phyloP scores from a whole-genome alignment of 2,113 vertebrate species.

The Vireo altiloquus region DNA sequence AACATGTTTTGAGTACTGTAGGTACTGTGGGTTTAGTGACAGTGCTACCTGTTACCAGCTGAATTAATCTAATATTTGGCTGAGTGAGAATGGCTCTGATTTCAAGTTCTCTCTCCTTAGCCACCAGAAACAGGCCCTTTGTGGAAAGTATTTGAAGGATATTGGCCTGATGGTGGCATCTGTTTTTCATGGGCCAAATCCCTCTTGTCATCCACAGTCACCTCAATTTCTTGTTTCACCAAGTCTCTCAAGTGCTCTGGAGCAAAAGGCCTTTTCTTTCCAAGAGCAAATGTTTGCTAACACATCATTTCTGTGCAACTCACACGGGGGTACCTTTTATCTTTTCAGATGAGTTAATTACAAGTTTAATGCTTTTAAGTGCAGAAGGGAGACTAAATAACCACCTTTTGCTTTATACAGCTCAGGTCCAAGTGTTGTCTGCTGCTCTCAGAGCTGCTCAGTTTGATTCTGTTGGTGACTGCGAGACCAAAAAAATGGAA shows the following conservation, averaged over 20 bases:
- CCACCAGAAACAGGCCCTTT: background rate
- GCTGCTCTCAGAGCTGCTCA: conserved; percentile 83
- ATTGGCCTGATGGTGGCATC: background rate
- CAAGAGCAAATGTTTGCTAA: background rate
- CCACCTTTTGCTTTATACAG: conserved; percentile 49
- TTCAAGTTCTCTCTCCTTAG: background rate
- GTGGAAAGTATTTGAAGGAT: background rate
- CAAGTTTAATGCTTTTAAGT: background rate
- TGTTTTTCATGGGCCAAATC: background rate
- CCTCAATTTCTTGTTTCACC: background rate
- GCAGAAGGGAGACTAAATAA: background rate
- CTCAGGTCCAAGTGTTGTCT: conserved; percentile 85
- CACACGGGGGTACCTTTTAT: background rate
- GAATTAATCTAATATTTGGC: background rate
- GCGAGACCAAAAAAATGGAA: background rate
- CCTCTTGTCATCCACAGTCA: background rate
- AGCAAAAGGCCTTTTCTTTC: background rate
- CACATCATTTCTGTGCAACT: background rate
- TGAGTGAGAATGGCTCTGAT: background rate
- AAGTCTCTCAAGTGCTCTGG: background rate
- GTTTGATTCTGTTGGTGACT: conserved; percentile 70
- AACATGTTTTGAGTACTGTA: background rate
- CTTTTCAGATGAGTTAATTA: background rate
- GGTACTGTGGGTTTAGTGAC: background rate
- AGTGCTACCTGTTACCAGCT: background rate